Base-by-base conservation (phyloP, 2,113 vertebrate species). In the Cisticola juncidis region DNA sequence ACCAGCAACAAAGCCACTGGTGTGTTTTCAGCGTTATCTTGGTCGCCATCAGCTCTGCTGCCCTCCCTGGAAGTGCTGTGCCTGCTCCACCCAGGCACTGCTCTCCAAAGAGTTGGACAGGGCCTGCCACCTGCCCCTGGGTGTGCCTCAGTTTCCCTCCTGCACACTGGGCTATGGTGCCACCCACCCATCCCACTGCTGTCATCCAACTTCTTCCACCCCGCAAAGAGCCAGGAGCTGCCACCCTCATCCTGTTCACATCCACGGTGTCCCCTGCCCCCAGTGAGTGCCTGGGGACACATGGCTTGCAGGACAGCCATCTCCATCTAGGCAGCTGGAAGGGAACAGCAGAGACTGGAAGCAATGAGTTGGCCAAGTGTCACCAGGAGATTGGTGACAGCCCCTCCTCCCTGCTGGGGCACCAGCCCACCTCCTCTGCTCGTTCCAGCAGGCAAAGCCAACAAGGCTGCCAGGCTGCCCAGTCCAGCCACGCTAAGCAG, bases 1-100 rank as follows among this genome's bases (percentile, higher is more conserved):
- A 8, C 53, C 47, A 1, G 53, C 78, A 95, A 95, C 95, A 96
- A 96, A 96, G 92, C 70, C 7, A 28, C 83, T 65, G 92, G 81
- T 11, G 12, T 84, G 65, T 92, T 95, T 95, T 93, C 94, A 92
- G 93, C 18, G 16, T 82, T 94, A 95, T 97, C 94, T 85, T 21
- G 0, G 9, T 79, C 0, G 25, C 81, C 90, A 93, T 92, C 73
- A 2, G 77, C 69, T 88, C 45, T 40, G 72, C 68, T 1, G 9
- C 86, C 78, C 90, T 70, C 53, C 79, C 2, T 3, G 91, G 93
- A 92, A 91, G 54, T 6, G 22, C 86, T 31, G 56, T 86, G 88
- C 91, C 86, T 20, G 0, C 68, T 88, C 91, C 91, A 65, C 92
- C 94, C 47, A 0, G 82, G 73, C 36, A 19, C n/a, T 90, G 69